Evolutionary conservation across 2,888 invertebrate genomes (phyloP).

Genomic region (Corythucha ciliata): DNA sequence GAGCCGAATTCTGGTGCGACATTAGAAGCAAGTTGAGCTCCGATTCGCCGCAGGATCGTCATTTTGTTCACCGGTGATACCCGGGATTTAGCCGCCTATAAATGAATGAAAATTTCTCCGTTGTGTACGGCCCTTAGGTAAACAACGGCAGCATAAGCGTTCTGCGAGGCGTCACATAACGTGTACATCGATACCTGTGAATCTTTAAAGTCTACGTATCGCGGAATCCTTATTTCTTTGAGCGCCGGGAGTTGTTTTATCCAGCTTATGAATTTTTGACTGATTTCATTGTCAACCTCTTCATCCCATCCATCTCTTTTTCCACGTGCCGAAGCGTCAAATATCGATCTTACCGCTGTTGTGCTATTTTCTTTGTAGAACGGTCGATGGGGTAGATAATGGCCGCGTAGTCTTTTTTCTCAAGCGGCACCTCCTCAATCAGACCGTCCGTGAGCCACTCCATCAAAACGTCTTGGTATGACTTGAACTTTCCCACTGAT

Average conservation of each 20-base stretch:
- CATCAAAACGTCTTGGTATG: conserved; percentile 35
- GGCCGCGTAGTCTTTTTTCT: conserved; percentile 20
- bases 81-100: too few species aligned
- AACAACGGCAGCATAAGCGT: conserved; percentile 36
- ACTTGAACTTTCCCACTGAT: conserved; percentile 28
- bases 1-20: too few species aligned
- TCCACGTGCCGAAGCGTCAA: conserved; percentile 28
- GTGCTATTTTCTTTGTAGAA: conserved; percentile 11
- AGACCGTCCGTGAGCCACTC: conserved; percentile 35
- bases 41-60: too few species aligned
- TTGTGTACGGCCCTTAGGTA: too few species aligned
- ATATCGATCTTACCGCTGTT: conserved; percentile 14
- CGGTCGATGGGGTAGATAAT: conserved; percentile 15
- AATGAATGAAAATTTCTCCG: too few species aligned
- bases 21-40: too few species aligned
- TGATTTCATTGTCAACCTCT: not conserved
- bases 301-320: conserved; percentile 14
- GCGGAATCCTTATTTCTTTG: not conserved
- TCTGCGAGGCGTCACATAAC: conserved; percentile 35
- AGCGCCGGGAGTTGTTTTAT: not conserved
- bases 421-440: conserved; percentile 33
- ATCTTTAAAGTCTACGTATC: conserved; percentile 1
- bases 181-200: not conserved
- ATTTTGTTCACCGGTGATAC: too few species aligned
- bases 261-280: conserved; percentile 5